phyloP scores from a whole-genome alignment of 2,888 invertebrate species.

The Pegoplata infirma region DNA sequence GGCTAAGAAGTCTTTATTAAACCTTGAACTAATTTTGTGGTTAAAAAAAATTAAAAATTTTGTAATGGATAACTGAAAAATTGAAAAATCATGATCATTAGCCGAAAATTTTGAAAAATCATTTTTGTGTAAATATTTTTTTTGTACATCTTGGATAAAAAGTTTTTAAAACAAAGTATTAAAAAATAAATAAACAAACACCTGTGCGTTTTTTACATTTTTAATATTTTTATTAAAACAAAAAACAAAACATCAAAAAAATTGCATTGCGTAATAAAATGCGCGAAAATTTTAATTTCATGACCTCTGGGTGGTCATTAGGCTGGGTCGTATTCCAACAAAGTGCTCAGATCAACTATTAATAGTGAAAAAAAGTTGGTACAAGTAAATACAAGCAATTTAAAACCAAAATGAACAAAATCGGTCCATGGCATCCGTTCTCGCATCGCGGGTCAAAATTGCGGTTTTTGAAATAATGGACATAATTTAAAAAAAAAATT shows the following conservation, averaged over 20 bases:
- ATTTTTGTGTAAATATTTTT: constrained; percentile 9
- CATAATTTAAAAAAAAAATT: too few relatives aligned
- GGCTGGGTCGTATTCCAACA: too few relatives aligned
- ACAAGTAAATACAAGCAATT: too few relatives aligned
- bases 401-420: too few relatives aligned
- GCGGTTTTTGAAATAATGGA: too few relatives aligned
- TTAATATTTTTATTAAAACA: not conserved
- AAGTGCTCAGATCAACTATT: too few relatives aligned
- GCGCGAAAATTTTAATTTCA: constrained; percentile 60
- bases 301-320: constrained; percentile 63
- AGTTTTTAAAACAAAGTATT: not conserved
- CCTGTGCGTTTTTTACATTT: constrained; percentile 28
- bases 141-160: not conserved
- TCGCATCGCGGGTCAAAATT: too few relatives aligned
- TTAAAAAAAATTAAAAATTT: constrained; percentile 18
- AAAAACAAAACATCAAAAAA: constrained; percentile 9
- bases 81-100: constrained; percentile 35
- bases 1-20: not conserved
- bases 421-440: too few relatives aligned
- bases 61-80: constrained; percentile 16
- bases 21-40: constrained; percentile 57
- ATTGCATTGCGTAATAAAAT: constrained; percentile 60
- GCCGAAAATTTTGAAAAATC: constrained; percentile 19
- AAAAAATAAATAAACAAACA: constrained; percentile 4
- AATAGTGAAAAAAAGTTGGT: too few relatives aligned